Evolutionary conservation across 2,113 vertebrate species (phyloP), one percentile per base, ranked within the genome.

Genomic region (Leptocoma aspasia): DNA sequence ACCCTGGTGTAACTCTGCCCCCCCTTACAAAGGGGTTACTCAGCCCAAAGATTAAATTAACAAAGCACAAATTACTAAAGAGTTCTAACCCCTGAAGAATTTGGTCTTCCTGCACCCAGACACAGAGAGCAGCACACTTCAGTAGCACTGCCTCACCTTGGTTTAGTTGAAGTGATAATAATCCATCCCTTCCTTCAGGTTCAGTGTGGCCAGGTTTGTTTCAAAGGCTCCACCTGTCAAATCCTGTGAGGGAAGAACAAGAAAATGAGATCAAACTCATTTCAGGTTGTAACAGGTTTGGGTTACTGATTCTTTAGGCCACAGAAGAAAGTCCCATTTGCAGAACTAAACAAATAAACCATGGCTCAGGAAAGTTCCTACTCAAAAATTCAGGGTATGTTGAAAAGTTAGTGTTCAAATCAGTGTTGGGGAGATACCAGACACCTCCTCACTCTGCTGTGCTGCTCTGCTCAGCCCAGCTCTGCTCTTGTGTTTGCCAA

Each of bases 191-290:
- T 99, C 99, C 83, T 94, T 97, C 95, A 98, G 94, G 71, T 97
- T 91, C 89, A 98, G 97, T 1, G 76, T 98, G 59, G 72, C 95
- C 84, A 99, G 96, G 95, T 99, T 99, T 78, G 98, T 96, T 93
- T 99, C 99, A 89, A 99, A 98, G 4, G 93, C 97, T 3, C 99
- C 99, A 22, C 97, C 98, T 4, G 99, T 99, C 97, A 99, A 98
- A 96, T 99, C 99, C 99, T 99, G 85, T 1, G 2, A 30, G 30
- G 81, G 33, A 56, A 61, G 26, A 35, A 61, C 52, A 52, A 31
- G 7, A 64, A 57, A 28, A 37, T 60, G 15, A 63, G 26, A 7
- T 45, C 24, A 69, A 26, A 37, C 45, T n/a, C 17, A 21, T 20
- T n/a, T 59, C 44, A 42, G 49, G 20, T 6, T 75, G 22, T 44